Evolutionary conservation across 2,113 vertebrate species (phyloP), one percentile per base, ranked within the genome.

Genomic region (Tauraco erythrolophus): DNA sequence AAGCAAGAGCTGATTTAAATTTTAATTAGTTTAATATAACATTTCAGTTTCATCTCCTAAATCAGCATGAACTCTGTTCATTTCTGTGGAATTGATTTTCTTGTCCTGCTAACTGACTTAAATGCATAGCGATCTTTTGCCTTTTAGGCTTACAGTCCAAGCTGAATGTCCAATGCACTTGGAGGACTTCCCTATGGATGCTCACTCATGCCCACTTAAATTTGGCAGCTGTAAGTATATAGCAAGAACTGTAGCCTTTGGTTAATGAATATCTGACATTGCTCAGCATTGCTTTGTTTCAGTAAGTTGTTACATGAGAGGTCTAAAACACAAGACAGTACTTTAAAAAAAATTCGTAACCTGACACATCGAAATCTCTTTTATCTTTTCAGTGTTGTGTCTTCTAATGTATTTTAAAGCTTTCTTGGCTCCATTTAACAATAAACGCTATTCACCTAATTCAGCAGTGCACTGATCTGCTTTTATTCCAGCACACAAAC

Each of bases 151-250:
- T 97, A 99, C 99, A 77, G 99, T 99, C 88, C 99, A 99, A 98
- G 99, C 99, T 76, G 99, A 99, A 98, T 99, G 99, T 97, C 99
- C 99, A 72, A 99, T 99, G 99, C 99, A 99, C 97, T 98, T 99
- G 97, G 99, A 99, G 96, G 99, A 99, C 97, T 99, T 99, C 96
- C 99, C 99, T 83, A 99, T 99, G 99, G 99, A 99, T 98, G 99
- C 99, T 86, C 99, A 99, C 97, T 99, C 99, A 17, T 99, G 99
- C 97, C 99, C 99, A 71, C 98, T 99, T 96, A 99, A 99, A 98
- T 99, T 99, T 98, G 99, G 99, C 98, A 99, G 99, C 98, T 99
- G 99, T 99, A 98, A 99, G 99, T 99, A 99, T 86, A 80, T 92
- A 81, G 80, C 33, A 35, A 94, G 58, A 92, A 45, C 2, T 79